These are phyloP conservation scores for Margaritifera margaritifera DNA, from an alignment of 2,888 invertebrate genomes.

Conservation along the genomic window DNA sequence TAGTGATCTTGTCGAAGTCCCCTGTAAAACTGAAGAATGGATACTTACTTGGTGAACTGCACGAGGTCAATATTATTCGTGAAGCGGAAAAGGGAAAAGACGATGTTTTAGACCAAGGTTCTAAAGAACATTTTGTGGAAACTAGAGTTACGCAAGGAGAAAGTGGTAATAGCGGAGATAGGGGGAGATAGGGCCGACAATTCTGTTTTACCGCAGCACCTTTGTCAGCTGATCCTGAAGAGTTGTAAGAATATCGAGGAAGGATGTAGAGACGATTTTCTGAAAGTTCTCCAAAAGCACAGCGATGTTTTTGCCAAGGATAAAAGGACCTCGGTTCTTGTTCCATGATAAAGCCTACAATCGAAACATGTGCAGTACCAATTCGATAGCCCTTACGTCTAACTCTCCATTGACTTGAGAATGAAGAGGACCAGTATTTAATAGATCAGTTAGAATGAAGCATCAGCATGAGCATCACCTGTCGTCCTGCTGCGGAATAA, in stretches of 20 bases:
- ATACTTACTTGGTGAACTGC: no score
- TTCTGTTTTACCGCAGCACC: no score
- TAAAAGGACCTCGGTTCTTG: slow-evolving; percentile 15
- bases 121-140: no score
- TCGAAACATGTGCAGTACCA: slow-evolving; percentile 14
- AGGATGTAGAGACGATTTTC: no score
- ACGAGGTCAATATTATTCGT: no score
- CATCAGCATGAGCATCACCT: slow-evolving; percentile 14
- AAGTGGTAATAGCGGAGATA: not conserved
- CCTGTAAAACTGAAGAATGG: no score
- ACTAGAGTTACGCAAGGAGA: not conserved
- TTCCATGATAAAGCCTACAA: slow-evolving; percentile 10
- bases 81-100: no score
- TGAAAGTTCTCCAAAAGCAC: not conserved
- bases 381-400: slow-evolving; percentile 13
- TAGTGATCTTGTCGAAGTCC: not conserved
- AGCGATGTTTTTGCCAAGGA: slow-evolving; percentile 1
- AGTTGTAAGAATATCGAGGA: not conserved
- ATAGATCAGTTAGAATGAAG: slow-evolving; percentile 10
- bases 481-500: slow-evolving; percentile 18
- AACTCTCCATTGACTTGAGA: slow-evolving; percentile 8
- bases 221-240: not conserved
- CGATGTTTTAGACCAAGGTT: no score
- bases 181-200: no score
- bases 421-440: slow-evolving; percentile 17